Percentiles rank a stretch among this genome's conserved stretches.
Conservation (phyloP, 2,113 vertebrate genomes). For the Microtus oregoni region DNA sequence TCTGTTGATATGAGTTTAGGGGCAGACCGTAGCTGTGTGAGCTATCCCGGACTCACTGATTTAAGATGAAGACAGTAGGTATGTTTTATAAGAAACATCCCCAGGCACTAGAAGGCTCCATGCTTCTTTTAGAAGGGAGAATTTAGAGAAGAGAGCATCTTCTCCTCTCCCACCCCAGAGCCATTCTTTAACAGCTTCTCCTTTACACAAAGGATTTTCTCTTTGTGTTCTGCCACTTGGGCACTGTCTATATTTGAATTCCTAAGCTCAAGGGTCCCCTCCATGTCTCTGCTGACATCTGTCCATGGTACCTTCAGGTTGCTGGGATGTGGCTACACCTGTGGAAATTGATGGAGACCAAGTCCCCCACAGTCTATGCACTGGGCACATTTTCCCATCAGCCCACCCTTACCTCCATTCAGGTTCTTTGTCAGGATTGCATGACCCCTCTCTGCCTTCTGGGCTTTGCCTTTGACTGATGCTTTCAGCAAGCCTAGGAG, state of each 20-base stretch:
- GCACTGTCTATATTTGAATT: not conserved
- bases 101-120: not conserved
- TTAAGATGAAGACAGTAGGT: slow-evolving; percentile 31
- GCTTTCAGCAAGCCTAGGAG: not conserved
- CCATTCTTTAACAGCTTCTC: not conserved
- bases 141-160: not conserved
- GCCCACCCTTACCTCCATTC: not conserved
- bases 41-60: slow-evolving; percentile 7
- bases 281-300: not conserved
- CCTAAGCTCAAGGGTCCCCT: not conserved
- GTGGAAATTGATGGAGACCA: not conserved
- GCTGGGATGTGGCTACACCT: not conserved
- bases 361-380: not conserved
- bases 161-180: not conserved
- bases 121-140: slow-evolving; percentile 40
- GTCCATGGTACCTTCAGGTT: not conserved
- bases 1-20: slow-evolving; percentile 32
- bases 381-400: not conserved
- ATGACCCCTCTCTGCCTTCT: not conserved
- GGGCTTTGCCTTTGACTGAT: not conserved
- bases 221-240: not conserved
- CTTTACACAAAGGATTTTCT: not conserved
- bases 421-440: not conserved
- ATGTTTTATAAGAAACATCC: not conserved
- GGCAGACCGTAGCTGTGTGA: not conserved